A percentile compares a stretch with the other conserved stretches of the same genome.
phyloP scores from a whole-genome alignment of 1,140 invertebrate species.

The Araneus ventricosus region DNA sequence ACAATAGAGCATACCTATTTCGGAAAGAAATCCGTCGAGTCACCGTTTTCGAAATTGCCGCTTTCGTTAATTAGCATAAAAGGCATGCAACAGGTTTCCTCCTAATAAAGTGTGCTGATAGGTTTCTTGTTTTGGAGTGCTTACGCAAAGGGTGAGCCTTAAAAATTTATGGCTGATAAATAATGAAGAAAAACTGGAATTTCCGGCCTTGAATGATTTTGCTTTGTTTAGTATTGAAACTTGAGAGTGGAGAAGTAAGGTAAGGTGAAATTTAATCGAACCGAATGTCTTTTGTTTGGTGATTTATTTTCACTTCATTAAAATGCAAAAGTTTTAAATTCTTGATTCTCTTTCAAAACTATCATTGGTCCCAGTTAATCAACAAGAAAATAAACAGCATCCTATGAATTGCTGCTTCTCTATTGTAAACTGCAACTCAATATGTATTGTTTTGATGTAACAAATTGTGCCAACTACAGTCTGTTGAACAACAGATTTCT shows the following conservation, averaged over 20 bases:
- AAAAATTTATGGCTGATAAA: slow-evolving; percentile 5
- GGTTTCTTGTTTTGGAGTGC: not conserved
- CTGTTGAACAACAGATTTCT: too few species aligned
- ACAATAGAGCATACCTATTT: not conserved
- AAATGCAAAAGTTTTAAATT: too few species aligned
- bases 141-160: not conserved
- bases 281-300: too few species aligned
- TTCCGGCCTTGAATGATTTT: not conserved
- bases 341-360: too few species aligned
- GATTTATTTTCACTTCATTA: too few species aligned
- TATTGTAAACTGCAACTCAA: too few species aligned
- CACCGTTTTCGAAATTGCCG: not conserved
- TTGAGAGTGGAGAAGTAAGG: not conserved
- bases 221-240: not conserved
- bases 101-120: not conserved
- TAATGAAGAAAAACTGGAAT: not conserved
- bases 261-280: too few species aligned
- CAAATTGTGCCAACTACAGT: too few species aligned
- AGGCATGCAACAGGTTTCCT: not conserved
- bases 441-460: too few species aligned
- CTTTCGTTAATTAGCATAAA: not conserved
- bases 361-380: too few species aligned
- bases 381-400: too few species aligned
- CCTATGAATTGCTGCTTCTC: too few species aligned
- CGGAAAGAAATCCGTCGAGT: not conserved